A percentile compares a stretch with the other conserved stretches of the same genome.
Evolutionary conservation across 30 jellyfish, hydroid and myxozoan species (phyloP).

Genomic region (Turritopsis rubra): DNA sequence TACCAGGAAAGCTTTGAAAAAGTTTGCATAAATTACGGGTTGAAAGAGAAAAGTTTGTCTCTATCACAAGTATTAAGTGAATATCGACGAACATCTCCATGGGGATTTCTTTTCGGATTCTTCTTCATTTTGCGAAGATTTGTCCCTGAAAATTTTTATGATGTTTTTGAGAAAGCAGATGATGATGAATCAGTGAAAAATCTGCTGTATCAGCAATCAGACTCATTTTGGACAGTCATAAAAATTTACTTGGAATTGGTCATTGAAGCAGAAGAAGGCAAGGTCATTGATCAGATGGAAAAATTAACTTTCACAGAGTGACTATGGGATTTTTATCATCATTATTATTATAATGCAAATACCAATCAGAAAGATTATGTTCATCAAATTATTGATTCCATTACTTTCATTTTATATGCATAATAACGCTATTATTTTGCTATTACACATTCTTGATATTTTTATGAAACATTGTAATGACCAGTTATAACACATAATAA

Average conservation of each 20-base stretch:
- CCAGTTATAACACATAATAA: too few relatives aligned
- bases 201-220: neutral
- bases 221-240: neutral
- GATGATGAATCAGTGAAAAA: neutral
- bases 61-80: neutral
- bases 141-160: neutral
- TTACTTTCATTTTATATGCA: too few relatives aligned
- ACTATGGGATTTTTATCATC: neutral
- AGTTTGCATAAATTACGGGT: neutral
- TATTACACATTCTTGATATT: too few relatives aligned
- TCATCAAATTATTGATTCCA: too few relatives aligned
- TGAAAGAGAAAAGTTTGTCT: neutral
- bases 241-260: neutral
- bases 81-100: neutral
- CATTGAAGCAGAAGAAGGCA: neutral
- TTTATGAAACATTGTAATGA: too few relatives aligned
- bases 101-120: slow-evolving; percentile 19
- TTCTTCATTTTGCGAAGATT: slow-evolving; percentile 16
- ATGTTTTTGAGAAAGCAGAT: neutral
- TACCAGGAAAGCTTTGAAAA: neutral
- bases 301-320: neutral
- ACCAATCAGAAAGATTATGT: neutral
- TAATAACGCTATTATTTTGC: too few relatives aligned
- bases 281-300: neutral
- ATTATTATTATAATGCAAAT: too few relatives aligned